Evolutionary conservation across 1,140 invertebrate genomes (phyloP).

Genomic region (Orius insidiosus): DNA sequence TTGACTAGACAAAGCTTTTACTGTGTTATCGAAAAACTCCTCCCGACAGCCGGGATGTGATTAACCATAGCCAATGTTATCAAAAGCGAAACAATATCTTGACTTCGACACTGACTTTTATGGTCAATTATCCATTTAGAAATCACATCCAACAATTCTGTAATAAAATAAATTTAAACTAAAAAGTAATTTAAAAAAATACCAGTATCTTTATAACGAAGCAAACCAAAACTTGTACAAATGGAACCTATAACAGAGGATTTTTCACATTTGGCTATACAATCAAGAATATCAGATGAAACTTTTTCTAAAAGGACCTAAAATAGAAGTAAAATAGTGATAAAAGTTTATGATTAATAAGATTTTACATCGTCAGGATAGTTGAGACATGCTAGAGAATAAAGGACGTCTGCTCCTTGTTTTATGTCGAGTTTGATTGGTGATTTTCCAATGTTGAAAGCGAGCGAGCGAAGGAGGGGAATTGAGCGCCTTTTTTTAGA

Average conservation of each 20-base stretch:
- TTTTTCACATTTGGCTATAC: constrained; percentile 33
- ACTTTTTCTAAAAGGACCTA: constrained; percentile 28
- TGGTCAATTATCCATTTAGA: constrained; percentile 39
- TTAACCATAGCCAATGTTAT: constrained; percentile 45
- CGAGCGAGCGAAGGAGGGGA: constrained; percentile 43
- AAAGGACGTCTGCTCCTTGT: constrained; percentile 50
- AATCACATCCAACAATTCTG: constrained; percentile 36
- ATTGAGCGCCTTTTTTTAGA: constrained; percentile 43
- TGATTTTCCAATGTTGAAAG: constrained; percentile 28
- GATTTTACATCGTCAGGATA: constrained; percentile 46
- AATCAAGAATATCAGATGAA: constrained; percentile 34
- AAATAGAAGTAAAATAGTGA: not conserved
- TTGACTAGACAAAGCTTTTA: constrained; percentile 13
- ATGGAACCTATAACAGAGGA: constrained; percentile 48
- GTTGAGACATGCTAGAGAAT: constrained; percentile 44
- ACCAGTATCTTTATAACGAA: constrained; percentile 49
- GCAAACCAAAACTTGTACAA: constrained; percentile 47
- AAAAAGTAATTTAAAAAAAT: no score
- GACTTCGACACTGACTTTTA: constrained; percentile 28
- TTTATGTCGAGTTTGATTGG: constrained; percentile 41
- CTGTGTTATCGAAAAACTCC: constrained; percentile 25
- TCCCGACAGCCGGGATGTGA: constrained; percentile 29
- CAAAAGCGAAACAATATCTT: constrained; percentile 42
- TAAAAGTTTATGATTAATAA: not conserved
- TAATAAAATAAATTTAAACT: no score